phyloP scores from a whole-genome alignment of 2,888 invertebrate species.

The Bombylius discolor region DNA sequence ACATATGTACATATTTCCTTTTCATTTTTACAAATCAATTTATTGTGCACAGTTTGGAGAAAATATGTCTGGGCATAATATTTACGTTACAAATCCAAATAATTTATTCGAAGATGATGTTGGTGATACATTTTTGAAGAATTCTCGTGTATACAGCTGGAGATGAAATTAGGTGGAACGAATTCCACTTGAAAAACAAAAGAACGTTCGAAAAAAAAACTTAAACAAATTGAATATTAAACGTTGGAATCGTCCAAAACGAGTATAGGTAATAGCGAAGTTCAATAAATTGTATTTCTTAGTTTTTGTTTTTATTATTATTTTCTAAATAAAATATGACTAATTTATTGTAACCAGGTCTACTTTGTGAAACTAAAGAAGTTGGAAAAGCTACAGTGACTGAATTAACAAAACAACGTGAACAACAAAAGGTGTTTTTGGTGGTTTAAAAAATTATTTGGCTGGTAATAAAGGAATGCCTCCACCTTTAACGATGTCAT shows the following conservation, averaged over 20 bases:
- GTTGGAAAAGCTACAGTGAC: constrained; percentile 89
- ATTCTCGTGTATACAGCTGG: constrained; percentile 39
- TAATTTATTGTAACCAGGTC: constrained; percentile 33
- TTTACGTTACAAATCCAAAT: constrained; percentile 48
- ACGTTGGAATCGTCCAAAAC: constrained; percentile 69
- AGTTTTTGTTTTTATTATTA: background rate
- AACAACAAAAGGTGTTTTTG: constrained; percentile 91
- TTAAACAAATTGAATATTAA: constrained; percentile 65
- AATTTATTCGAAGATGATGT: constrained; percentile 59
- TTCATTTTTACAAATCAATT: too few species aligned
- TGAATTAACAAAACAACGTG: constrained; percentile 76
- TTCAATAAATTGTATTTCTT: background rate
- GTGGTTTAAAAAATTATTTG: constrained; percentile 89
- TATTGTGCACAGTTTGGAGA: too few species aligned
- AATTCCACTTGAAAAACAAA: constrained; percentile 49
- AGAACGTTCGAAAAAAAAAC: constrained; percentile 60
- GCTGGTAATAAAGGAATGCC: constrained; percentile 57
- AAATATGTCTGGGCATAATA: constrained; percentile 45
- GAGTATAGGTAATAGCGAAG: constrained; percentile 51
- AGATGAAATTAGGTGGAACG: constrained; percentile 21
- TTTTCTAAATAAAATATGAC: background rate
- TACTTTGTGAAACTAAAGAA: constrained; percentile 82
- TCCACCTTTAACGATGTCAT: constrained; percentile 20
- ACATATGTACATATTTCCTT: too few species aligned
- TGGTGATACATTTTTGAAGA: constrained; percentile 67